Evolutionary conservation across 2,113 vertebrate genomes (phyloP).

Genomic region (Leuciscus idus): DNA sequence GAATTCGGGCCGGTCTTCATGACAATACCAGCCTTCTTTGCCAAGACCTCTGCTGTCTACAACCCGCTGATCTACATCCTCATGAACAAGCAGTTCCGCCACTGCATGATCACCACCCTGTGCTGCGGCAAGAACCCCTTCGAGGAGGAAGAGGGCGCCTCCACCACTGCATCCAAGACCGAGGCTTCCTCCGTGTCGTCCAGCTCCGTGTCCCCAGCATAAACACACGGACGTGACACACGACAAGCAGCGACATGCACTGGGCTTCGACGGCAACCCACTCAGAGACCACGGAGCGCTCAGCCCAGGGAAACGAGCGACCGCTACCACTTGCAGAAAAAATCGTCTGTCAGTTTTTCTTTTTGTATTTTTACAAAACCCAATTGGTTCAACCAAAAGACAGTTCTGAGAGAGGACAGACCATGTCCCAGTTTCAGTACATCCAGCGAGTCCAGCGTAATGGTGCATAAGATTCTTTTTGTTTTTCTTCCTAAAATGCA

Average conservation of each 20-base stretch:
- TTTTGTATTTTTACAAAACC: conserved; percentile 75
- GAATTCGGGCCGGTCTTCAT: conserved; percentile 92
- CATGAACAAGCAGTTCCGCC: conserved; percentile 99
- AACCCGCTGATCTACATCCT: conserved; percentile 96
- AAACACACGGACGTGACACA: conserved; percentile 61
- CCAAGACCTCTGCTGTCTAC: conserved; percentile 89
- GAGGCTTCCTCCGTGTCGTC: conserved; percentile 90
- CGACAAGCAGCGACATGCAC: conserved; percentile 52
- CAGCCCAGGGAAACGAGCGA: conserved; percentile 73
- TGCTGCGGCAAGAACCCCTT: conserved; percentile 96
- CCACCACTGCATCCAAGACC: conserved; percentile 87
- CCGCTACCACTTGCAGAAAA: conserved; percentile 73
- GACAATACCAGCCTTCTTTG: conserved; percentile 94
- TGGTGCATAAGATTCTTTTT: conserved; percentile 64
- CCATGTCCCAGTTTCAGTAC: conserved; percentile 77
- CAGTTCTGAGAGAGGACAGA: conserved; percentile 73
- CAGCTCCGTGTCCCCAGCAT: conserved; percentile 94
- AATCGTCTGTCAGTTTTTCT: conserved; percentile 68
- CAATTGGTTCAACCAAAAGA: conserved; percentile 77
- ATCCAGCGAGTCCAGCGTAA: conserved; percentile 74
- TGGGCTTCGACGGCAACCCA: conserved; percentile 9
- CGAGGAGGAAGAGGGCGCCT: conserved; percentile 87
- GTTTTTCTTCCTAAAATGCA: conserved; percentile 54
- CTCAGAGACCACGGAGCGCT: conserved; percentile 67
- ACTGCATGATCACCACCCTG: conserved; percentile 96